Percentiles rank a stretch among this genome's conserved stretches.
These are phyloP conservation scores for Metopolophium dirhodum DNA, from an alignment of 1,140 invertebrate species.

Conservation along the genomic window DNA sequence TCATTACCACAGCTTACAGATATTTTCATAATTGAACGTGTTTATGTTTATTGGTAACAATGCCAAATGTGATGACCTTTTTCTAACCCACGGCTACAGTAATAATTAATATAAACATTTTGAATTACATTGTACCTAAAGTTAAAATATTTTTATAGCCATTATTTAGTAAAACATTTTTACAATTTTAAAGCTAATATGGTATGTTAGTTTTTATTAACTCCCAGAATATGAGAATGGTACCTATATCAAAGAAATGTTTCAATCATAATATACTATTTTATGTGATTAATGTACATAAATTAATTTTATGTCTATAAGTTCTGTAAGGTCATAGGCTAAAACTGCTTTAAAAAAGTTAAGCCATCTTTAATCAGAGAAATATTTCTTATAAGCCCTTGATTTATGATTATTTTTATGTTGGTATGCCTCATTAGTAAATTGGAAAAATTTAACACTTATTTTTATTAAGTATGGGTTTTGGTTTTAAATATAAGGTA, in stretches of 20 bases:
- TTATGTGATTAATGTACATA: neutral
- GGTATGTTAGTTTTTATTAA: too few species aligned
- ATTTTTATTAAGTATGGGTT: too few species aligned
- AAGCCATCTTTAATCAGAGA: neutral
- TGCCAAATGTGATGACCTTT: neutral
- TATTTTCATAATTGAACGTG: neutral
- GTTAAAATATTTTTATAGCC: neutral
- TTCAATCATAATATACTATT: too few species aligned
- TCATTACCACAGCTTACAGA: neutral
- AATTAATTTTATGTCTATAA: neutral
- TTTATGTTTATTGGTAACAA: neutral
- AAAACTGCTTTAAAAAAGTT: neutral
- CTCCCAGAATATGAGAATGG: too few species aligned
- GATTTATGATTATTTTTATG: too few species aligned
- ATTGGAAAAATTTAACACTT: too few species aligned
- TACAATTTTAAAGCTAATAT: neutral
- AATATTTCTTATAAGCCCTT: too few species aligned
- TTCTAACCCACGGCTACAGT: neutral
- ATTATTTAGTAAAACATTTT: neutral
- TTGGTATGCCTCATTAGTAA: too few species aligned
- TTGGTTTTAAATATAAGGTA: too few species aligned
- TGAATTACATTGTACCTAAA: neutral
- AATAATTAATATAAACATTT: neutral
- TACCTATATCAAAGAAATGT: too few species aligned
- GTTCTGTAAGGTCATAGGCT: too few species aligned